phyloP scores from a whole-genome alignment of 2,888 invertebrate species.

The Ditula angustiorana region DNA sequence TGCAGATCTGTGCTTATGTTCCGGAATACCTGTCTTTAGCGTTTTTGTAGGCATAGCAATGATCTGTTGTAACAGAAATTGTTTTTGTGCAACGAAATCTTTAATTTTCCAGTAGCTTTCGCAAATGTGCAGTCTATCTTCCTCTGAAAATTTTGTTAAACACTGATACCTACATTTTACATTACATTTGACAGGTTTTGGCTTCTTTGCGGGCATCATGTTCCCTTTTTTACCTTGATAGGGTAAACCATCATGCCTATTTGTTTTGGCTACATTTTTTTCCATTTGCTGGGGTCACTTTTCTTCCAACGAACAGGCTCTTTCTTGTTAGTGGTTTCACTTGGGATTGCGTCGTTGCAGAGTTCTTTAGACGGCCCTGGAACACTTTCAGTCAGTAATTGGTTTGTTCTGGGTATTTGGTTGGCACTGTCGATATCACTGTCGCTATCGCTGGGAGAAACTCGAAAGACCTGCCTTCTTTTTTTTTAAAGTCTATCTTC shows the following conservation, averaged over 20 bases:
- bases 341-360: too few species aligned
- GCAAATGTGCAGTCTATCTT: slow-evolving; percentile 16
- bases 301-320: slow-evolving; percentile 17
- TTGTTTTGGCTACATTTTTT: too few species aligned
- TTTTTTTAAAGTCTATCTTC: slow-evolving; percentile 6
- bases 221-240: slow-evolving; percentile 8
- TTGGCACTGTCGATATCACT: slow-evolving; percentile 16
- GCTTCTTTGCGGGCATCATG: too few species aligned
- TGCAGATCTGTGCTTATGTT: slow-evolving; percentile 24
- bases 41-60: slow-evolving; percentile 15
- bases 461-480: background rate
- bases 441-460: slow-evolving; percentile 15
- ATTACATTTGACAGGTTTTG: background rate
- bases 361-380: too few species aligned
- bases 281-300: slow-evolving; percentile 15
- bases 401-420: background rate
- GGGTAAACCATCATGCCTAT: slow-evolving; percentile 27
- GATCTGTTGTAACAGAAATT: slow-evolving; percentile 15
- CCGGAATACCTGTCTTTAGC: slow-evolving; percentile 18
- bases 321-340: background rate
- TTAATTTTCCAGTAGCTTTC: slow-evolving; percentile 20
- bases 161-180: background rate
- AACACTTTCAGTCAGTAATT: too few species aligned
- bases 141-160: background rate
- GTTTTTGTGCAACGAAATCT: slow-evolving; percentile 29